These are phyloP conservation scores for Sebastiscus tertius DNA, from an alignment of 2,797 vertebrate species.

Conservation along the genomic window DNA sequence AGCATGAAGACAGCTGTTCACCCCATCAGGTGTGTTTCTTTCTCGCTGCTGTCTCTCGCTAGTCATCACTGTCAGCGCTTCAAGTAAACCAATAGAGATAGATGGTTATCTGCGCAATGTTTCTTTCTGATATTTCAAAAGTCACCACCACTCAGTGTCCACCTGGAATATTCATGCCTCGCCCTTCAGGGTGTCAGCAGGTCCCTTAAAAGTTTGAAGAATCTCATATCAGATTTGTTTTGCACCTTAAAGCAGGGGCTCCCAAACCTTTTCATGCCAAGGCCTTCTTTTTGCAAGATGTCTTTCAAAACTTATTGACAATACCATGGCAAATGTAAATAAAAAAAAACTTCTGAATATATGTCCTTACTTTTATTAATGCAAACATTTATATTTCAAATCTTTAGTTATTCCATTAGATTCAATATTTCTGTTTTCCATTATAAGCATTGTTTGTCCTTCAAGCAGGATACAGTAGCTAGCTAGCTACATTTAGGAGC, in stretches of 20 bases:
- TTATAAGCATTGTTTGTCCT: no score
- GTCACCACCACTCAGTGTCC: slow-evolving; percentile 3
- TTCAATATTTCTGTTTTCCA: no score
- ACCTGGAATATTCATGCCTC: not conserved
- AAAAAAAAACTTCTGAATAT: not conserved
- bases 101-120: not conserved
- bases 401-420: no score
- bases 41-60: not conserved
- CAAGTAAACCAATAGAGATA: slow-evolving; percentile 16
- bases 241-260: not conserved
- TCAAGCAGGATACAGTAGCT: no score
- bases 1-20: not conserved
- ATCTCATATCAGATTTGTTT: slow-evolving; percentile 8
- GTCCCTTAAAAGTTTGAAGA: slow-evolving; percentile 12
- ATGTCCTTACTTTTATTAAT: not conserved
- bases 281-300: no score
- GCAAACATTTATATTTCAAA: no score
- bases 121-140: slow-evolving; percentile 29
- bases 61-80: not conserved
- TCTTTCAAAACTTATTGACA: no score
- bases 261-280: no score
- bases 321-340: no score
- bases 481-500: no score
- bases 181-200: slow-evolving; percentile 23
- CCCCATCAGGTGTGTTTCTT: slow-evolving; percentile 3